Evolutionary conservation across 2,888 invertebrate genomes (phyloP).

Genomic region (Copidosoma aretas): DNA sequence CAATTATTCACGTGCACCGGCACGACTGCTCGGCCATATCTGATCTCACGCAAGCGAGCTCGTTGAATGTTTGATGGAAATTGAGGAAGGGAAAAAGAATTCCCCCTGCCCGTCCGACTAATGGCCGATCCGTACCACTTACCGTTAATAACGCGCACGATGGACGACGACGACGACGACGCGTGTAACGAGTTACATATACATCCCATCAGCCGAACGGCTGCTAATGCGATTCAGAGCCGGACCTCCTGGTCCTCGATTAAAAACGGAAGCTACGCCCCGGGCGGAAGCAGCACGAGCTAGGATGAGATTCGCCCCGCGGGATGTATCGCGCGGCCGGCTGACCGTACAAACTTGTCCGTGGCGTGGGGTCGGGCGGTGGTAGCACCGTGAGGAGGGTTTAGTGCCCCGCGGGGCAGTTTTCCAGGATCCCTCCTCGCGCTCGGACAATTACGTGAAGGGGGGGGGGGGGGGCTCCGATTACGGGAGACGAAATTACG

Average conservation of each 20-base stretch:
- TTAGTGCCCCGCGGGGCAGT: slow-evolving; percentile 37
- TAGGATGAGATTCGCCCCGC: slow-evolving; percentile 9
- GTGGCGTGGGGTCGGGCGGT: slow-evolving; percentile 3
- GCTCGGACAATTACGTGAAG: slow-evolving; percentile 29
- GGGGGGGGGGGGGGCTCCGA: slow-evolving; percentile 30
- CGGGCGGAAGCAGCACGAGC: slow-evolving; percentile 14
- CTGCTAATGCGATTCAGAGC: no score
- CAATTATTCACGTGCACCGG: no score
- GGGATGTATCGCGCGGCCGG: not conserved
- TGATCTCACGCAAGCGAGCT: no score
- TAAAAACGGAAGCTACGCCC: slow-evolving; percentile 37
- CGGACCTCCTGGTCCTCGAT: slow-evolving; percentile 11
- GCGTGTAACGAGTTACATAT: no score
- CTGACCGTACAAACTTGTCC: no score
- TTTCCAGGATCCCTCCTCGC: slow-evolving; percentile 38
- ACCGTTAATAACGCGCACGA: not conserved
- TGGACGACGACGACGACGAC: no score
- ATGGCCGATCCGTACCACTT: slow-evolving; percentile 14
- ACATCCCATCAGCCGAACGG: no score
- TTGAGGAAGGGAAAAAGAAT: no score
- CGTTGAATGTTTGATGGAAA: no score
- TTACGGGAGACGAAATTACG: slow-evolving; percentile 42
- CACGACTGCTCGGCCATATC: no score
- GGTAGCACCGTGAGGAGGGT: not conserved
- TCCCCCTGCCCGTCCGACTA: no score